These are phyloP conservation scores for Linnaemya vulpina DNA, from an alignment of 2,888 invertebrate species.

Conservation along the genomic window DNA sequence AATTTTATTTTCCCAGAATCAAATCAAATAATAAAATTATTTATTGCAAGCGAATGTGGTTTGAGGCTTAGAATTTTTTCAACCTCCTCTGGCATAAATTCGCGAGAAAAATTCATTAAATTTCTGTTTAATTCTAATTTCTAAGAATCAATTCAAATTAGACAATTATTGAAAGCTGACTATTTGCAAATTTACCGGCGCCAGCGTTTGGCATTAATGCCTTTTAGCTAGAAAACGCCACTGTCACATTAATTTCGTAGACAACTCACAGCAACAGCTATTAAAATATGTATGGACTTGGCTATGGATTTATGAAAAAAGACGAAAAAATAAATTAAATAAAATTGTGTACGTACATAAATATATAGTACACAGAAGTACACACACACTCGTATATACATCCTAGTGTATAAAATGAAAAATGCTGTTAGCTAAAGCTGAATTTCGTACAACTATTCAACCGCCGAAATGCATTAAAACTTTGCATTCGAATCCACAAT, in stretches of 20 bases:
- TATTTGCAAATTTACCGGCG: background rate
- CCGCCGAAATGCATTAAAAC: constrained; percentile 70
- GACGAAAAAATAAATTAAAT: constrained; percentile 11
- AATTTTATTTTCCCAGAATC: background rate
- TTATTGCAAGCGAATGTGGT: too few species aligned
- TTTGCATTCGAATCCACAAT: constrained; percentile 67
- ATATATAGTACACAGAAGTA: too few species aligned
- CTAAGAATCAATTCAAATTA: background rate
- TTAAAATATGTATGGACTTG: constrained; percentile 39
- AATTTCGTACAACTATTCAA: constrained; percentile 63
- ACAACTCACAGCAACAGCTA: constrained; percentile 10
- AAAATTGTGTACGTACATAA: background rate
- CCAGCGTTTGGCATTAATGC: background rate
- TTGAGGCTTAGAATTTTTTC: too few species aligned
- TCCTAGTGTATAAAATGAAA: constrained; percentile 41
- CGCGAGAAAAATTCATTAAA: background rate
- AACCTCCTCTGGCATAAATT: too few species aligned
- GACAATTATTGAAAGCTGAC: constrained; percentile 2
- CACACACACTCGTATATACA: background rate
- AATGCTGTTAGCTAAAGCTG: constrained; percentile 51
- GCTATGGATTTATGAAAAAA: constrained; percentile 48
- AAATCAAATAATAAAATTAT: constrained; percentile 4
- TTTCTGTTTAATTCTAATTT: background rate
- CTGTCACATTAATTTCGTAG: constrained; percentile 29
- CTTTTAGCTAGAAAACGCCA: constrained; percentile 29